Evolutionary conservation across 1,140 invertebrate species (phyloP).

Genomic region (Caerostris darwini): DNA sequence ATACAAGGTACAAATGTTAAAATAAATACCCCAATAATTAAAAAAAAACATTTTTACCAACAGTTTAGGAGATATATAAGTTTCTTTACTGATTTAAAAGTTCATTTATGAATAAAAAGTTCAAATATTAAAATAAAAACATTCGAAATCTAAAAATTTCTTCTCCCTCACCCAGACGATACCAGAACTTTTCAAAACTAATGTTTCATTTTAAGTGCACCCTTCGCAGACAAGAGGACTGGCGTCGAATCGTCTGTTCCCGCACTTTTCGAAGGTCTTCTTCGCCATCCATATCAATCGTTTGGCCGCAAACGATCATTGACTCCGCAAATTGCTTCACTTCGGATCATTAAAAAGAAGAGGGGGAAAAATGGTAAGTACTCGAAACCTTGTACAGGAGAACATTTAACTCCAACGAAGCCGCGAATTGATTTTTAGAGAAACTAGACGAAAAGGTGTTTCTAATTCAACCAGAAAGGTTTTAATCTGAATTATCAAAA

Average conservation of each 20-base stretch:
- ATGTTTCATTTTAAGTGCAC: neutral
- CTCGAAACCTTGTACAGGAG: neutral
- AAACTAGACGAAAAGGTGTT: neutral
- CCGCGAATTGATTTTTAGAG: neutral
- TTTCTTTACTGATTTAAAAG: no score
- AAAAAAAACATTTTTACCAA: no score
- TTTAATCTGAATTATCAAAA: neutral
- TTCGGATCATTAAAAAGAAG: slow-evolving; percentile 17
- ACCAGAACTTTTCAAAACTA: neutral
- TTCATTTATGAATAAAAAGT: no score
- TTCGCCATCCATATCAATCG: neutral
- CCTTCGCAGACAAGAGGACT: neutral
- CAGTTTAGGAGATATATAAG: no score
- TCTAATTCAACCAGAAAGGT: neutral
- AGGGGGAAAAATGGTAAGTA: neutral
- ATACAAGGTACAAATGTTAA: no score
- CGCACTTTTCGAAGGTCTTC: neutral
- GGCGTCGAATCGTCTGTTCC: slow-evolving; percentile 9
- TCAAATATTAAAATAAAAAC: no score
- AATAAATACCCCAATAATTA: no score
- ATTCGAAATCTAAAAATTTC: no score
- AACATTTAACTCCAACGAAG: neutral
- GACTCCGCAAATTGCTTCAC: slow-evolving; percentile 30
- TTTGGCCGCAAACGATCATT: slow-evolving; percentile 29
- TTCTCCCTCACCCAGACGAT: no score